A percentile compares a stretch with the other conserved stretches of the same genome.
Evolutionary conservation across 92 coral and sea anemone species (phyloP).

Genomic region (Zoanthus sociatus): DNA sequence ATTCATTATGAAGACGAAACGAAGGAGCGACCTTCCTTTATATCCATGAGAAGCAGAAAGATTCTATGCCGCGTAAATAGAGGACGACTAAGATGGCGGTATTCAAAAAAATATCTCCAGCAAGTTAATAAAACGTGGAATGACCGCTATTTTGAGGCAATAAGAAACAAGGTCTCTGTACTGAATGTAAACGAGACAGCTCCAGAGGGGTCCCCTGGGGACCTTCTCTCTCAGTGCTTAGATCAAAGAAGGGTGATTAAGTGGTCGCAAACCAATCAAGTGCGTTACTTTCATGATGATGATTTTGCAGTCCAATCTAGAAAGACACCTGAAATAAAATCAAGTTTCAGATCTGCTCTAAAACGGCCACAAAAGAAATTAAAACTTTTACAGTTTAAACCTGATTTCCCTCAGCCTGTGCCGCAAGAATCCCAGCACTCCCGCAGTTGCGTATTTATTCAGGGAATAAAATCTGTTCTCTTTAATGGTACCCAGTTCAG

Average conservation of each 20-base stretch:
- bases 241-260: conserved; percentile 9
- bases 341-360: background rate
- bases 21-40: background rate
- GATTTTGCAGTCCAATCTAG: background rate
- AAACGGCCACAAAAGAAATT: background rate
- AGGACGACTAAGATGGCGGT: conserved; percentile 3
- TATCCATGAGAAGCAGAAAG: background rate
- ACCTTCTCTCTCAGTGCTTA: background rate
- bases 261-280: conserved; percentile 22
- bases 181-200: conserved; percentile 26
- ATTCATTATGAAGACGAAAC: conserved; percentile 42
- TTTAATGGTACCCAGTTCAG: background rate
- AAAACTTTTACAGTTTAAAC: background rate
- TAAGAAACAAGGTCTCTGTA: conserved; percentile 1
- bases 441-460: background rate
- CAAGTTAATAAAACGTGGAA: conserved; percentile 37
- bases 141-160: conserved; percentile 11
- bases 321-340: background rate
- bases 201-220: conserved; percentile 7
- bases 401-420: background rate
- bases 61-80: background rate
- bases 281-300: background rate
- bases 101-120: conserved; percentile 18
- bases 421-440: background rate
- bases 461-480: background rate